Percentiles rank a stretch among this genome's conserved stretches.
Evolutionary conservation across 2,797 vertebrate species (phyloP).

Genomic region (Onychomys arenicola): DNA sequence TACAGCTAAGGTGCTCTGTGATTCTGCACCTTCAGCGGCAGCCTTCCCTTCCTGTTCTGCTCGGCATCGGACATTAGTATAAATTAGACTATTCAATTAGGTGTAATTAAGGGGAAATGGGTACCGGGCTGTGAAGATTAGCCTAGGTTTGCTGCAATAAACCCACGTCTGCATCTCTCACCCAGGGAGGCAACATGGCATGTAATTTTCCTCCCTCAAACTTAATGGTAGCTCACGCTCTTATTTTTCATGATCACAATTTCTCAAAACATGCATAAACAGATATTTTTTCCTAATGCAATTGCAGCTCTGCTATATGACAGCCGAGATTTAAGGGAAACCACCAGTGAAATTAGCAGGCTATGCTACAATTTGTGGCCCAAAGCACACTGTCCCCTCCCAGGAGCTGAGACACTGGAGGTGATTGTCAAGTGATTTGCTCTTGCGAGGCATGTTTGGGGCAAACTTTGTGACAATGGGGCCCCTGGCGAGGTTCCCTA

Average conservation of each 20-base stretch:
- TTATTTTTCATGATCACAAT: slow-evolving; percentile 69
- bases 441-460: background rate
- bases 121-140: background rate
- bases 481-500: background rate
- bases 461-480: background rate
- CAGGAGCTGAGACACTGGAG: background rate
- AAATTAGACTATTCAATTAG: slow-evolving; percentile 43
- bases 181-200: background rate
- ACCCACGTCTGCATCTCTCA: background rate
- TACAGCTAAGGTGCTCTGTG: slow-evolving; percentile 6
- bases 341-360: background rate
- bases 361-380: background rate
- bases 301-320: slow-evolving; percentile 5
- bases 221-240: slow-evolving; percentile 44
- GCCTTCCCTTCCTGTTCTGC: background rate
- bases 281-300: slow-evolving; percentile 10
- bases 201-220: slow-evolving; percentile 42
- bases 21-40: background rate
- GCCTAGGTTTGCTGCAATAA: background rate
- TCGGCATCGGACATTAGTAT: background rate
- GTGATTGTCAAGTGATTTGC: background rate
- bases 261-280: slow-evolving; percentile 63
- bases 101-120: slow-evolving; percentile 44
- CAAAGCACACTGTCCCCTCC: background rate
- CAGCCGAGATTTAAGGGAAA: slow-evolving; percentile 36